Percentiles rank a stretch among this genome's conserved stretches.
Evolutionary conservation across 2,797 vertebrate genomes (phyloP).

Genomic region (Odontamblyopus rebecca): DNA sequence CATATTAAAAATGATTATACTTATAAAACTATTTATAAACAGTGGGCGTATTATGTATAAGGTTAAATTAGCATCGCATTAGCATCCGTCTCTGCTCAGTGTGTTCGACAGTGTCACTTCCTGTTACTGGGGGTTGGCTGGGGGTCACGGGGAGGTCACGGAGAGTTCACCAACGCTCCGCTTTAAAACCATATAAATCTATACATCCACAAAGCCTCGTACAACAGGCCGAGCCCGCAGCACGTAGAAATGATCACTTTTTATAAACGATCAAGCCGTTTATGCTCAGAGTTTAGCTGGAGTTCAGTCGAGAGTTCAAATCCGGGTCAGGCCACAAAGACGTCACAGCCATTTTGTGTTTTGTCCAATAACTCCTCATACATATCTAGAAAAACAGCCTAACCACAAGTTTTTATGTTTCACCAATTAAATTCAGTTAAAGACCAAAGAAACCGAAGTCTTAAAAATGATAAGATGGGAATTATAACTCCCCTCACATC

Average conservation of each 20-base stretch:
- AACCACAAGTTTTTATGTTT: background rate
- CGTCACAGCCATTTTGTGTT: constrained; percentile 5
- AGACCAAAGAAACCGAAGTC: background rate
- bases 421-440: background rate
- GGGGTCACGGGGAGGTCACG: constrained; percentile 18
- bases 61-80: background rate
- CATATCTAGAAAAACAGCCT: too few relatives aligned
- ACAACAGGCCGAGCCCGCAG: background rate
- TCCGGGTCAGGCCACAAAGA: constrained; percentile 36
- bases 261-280: constrained; percentile 17
- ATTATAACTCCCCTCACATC: too few relatives aligned
- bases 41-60: background rate
- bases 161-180: constrained; percentile 23
- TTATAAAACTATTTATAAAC: background rate
- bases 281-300: constrained; percentile 8
- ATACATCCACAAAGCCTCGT: background rate
- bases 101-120: background rate
- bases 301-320: constrained; percentile 46
- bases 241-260: background rate
- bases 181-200: background rate
- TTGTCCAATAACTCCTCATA: background rate
- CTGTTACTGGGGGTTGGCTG: constrained; percentile 3
- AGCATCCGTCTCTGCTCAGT: background rate
- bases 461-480: background rate
- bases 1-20: background rate